phyloP scores from a whole-genome alignment of 2,113 vertebrate species.

The Cepphus grylle region DNA sequence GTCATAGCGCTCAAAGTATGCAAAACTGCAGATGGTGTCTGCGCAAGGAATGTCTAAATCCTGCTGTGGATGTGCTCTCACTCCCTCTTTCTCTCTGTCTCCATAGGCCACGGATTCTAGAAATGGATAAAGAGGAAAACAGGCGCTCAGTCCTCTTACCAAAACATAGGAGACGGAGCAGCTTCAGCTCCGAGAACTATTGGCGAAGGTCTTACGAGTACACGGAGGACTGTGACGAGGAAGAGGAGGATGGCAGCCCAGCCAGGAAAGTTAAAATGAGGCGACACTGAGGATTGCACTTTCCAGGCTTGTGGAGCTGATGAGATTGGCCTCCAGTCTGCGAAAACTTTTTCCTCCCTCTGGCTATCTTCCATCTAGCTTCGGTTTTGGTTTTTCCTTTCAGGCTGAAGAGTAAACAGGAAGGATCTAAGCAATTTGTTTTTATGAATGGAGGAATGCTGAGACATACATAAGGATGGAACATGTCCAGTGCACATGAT shows the following conservation, averaged over 20 bases:
- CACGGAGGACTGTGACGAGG: constrained; percentile 70
- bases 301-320: constrained; percentile 29
- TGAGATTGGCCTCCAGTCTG: constrained; percentile 50
- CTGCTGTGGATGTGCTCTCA: fast-evolving
- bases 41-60: background rate
- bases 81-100: background rate
- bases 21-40: fast-evolving
- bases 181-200: constrained; percentile 88
- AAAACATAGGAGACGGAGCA: constrained; percentile 79
- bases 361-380: constrained; percentile 66
- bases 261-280: constrained; percentile 95
- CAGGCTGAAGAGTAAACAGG: constrained; percentile 72
- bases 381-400: constrained; percentile 66
- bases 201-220: constrained; percentile 83
- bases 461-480: constrained; percentile 40
- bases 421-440: constrained; percentile 53
- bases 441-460: constrained; percentile 59
- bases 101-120: constrained; percentile 88
- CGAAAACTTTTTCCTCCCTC: constrained; percentile 64
- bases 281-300: constrained; percentile 82
- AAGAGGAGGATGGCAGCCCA: constrained; percentile 77
- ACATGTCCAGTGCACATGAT: constrained; percentile 21
- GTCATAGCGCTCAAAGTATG: fast-evolving
- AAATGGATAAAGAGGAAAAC: constrained; percentile 99
- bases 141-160: constrained; percentile 85